These are phyloP conservation scores for Palythoa caribaeorum DNA, from an alignment of 92 coral and sea anemone species.

Conservation along the genomic window DNA sequence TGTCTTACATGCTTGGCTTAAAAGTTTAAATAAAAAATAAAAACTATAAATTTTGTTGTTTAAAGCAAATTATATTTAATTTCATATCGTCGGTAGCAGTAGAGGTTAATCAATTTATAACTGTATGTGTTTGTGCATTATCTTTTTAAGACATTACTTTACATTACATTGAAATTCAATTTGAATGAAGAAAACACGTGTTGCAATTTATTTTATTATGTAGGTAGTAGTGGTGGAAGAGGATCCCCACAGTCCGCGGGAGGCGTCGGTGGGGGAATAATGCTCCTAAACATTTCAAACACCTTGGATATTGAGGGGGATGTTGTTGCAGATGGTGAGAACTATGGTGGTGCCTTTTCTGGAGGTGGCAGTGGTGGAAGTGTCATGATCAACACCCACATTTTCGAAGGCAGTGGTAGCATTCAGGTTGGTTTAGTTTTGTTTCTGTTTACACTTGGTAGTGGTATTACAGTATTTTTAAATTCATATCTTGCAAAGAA, in stretches of 20 bases:
- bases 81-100: too few species aligned
- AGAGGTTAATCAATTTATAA: too few species aligned
- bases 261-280: slow-evolving; percentile 75
- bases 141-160: too few species aligned
- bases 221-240: slow-evolving; percentile 77
- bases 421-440: slow-evolving; percentile 53
- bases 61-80: too few species aligned
- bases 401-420: slow-evolving; percentile 72
- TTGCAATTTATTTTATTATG: neutral
- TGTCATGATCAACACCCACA: slow-evolving; percentile 52
- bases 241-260: slow-evolving; percentile 53
- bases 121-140: too few species aligned
- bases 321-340: slow-evolving; percentile 67
- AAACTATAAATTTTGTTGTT: too few species aligned
- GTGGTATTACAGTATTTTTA: neutral
- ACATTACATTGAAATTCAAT: too few species aligned
- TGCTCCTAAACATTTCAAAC: slow-evolving; percentile 58
- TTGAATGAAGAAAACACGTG: too few species aligned
- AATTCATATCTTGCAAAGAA: too few species aligned
- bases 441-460: neutral
- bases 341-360: slow-evolving; percentile 58
- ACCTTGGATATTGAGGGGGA: slow-evolving; percentile 72
- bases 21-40: too few species aligned
- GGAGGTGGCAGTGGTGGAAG: slow-evolving; percentile 87
- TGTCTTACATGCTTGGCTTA: too few species aligned